These are phyloP conservation scores for Dendroctonus ponderosae DNA, from an alignment of 1,140 invertebrate species.

Conservation along the genomic window DNA sequence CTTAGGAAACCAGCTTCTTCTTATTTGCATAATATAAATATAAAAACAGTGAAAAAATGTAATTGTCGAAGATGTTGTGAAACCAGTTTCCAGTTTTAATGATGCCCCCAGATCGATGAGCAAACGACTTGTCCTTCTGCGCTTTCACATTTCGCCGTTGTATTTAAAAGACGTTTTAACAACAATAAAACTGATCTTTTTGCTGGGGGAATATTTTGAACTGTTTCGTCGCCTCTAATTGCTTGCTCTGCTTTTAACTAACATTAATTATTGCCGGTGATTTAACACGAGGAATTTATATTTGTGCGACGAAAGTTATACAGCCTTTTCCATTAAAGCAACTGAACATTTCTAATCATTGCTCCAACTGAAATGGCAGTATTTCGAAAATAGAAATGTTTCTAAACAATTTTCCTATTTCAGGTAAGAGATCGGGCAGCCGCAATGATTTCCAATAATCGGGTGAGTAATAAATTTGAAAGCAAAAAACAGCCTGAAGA, in stretches of 20 bases:
- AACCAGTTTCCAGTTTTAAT: constrained; percentile 9
- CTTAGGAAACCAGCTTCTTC: constrained; percentile 9
- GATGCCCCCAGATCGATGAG: not conserved
- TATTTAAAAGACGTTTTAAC: constrained; percentile 6
- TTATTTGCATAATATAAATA: constrained; percentile 25
- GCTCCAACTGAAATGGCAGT: too few species aligned
- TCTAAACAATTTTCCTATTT: not conserved
- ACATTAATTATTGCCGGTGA: constrained; percentile 9
- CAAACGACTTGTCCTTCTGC: constrained; percentile 13
- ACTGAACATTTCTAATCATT: too few species aligned
- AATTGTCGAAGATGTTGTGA: constrained; percentile 19
- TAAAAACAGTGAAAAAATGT: constrained; percentile 14
- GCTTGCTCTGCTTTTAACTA: not conserved
- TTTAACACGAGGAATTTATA: constrained; percentile 10
- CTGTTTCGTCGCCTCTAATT: constrained; percentile 7
- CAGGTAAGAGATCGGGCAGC: not conserved
- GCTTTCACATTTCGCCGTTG: constrained; percentile 18
- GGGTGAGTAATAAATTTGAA: not conserved
- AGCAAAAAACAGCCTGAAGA: not conserved
- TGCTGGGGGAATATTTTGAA: not conserved
- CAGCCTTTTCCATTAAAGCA: not conserved
- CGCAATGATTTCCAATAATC: not conserved
- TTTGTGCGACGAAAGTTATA: constrained; percentile 13
- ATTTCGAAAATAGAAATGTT: not conserved
- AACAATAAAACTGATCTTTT: not conserved